A percentile compares a stretch with the other conserved stretches of the same genome.
These are phyloP conservation scores for Acipenser ruthenus DNA, from an alignment of 2,797 vertebrate species.

Conservation along the genomic window DNA sequence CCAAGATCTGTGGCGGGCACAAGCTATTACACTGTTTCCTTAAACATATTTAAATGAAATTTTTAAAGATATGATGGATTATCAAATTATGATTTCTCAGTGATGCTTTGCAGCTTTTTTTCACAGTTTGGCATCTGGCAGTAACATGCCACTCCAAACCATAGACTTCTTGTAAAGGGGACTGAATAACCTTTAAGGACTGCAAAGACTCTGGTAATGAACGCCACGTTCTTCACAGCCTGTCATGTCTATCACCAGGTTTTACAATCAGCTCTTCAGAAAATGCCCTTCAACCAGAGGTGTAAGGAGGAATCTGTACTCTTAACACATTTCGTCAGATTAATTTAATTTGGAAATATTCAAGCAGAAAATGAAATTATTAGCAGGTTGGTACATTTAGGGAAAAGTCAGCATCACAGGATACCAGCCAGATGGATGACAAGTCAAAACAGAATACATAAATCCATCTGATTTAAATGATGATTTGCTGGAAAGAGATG, in stretches of 20 bases:
- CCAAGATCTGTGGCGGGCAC: neutral
- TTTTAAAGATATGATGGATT: conserved; percentile 44
- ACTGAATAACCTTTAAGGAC: conserved; percentile 60
- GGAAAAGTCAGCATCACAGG: conserved; percentile 50
- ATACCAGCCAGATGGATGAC: conserved; percentile 57
- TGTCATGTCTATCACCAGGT: conserved; percentile 61
- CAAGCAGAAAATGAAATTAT: conserved; percentile 75
- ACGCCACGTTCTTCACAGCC: conserved; percentile 50
- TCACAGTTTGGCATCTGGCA: conserved; percentile 37
- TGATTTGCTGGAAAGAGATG: conserved; percentile 37
- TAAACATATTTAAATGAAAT: conserved; percentile 33
- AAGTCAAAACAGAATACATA: conserved; percentile 68
- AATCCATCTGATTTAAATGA: conserved; percentile 58
- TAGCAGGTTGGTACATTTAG: conserved; percentile 55
- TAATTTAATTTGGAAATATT: conserved; percentile 74
- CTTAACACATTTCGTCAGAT: conserved; percentile 55
- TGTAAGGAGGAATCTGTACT: conserved; percentile 62
- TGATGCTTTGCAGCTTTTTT: conserved; percentile 32
- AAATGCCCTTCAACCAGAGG: conserved; percentile 58
- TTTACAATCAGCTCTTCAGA: conserved; percentile 51
- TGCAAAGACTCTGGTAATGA: conserved; percentile 50
- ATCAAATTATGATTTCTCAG: conserved; percentile 36
- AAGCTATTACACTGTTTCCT: conserved; percentile 5
- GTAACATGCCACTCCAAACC: conserved; percentile 42
- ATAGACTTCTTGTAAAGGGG: conserved; percentile 27